Conservation (phyloP, 2,113 vertebrate species). For the Zapus hudsonius region DNA sequence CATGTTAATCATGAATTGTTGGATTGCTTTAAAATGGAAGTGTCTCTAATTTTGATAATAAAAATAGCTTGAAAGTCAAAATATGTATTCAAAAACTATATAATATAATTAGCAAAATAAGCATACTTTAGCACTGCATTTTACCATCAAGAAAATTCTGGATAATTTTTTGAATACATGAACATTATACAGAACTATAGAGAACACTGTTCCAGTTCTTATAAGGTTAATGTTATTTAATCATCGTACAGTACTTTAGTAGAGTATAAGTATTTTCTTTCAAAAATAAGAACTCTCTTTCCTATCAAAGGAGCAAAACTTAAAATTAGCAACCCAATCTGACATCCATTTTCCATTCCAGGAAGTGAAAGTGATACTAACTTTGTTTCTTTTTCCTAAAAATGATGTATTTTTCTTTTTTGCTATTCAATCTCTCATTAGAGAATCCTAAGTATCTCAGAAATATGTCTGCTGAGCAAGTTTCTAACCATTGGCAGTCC, state of each 20-base stretch:
- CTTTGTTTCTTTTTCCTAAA: slow-evolving; percentile 24
- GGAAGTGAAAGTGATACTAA: neutral
- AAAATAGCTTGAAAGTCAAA: neutral
- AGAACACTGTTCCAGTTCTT: neutral
- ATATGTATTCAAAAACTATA: neutral
- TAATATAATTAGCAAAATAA: neutral
- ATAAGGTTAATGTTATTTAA: neutral
- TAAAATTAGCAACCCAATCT: neutral
- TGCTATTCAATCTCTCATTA: slow-evolving; percentile 35
- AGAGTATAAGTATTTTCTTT: neutral
- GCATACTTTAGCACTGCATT: neutral
- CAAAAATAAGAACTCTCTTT: neutral
- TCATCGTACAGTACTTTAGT: neutral
- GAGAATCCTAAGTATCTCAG: neutral
- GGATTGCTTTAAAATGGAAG: neutral
- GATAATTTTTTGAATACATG: neutral
- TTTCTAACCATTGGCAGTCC: slow-evolving; percentile 2
- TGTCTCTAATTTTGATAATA: neutral
- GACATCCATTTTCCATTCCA: neutral
- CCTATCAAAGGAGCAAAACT: neutral
- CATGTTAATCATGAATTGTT: neutral
- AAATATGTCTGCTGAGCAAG: slow-evolving; percentile 37
- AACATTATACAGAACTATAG: neutral
- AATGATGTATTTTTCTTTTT: neutral
- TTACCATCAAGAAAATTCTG: neutral